A percentile compares a stretch with the other conserved stretches of the same genome.
phyloP scores from a whole-genome alignment of 2,113 vertebrate genomes.

The Nothoprocta perdicaria region DNA sequence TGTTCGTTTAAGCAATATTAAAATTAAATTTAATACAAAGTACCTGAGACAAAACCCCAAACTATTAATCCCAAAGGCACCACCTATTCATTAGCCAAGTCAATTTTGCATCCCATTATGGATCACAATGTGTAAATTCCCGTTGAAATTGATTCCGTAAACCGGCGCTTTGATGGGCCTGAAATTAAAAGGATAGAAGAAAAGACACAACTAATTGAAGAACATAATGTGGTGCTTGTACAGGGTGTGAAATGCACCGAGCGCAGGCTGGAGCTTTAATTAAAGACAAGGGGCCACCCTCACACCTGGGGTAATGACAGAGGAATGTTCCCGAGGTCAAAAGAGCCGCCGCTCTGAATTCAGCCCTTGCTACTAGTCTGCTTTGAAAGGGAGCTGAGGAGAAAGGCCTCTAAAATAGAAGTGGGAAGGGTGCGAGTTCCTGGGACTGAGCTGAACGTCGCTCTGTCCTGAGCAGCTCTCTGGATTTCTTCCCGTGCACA shows the following conservation, averaged over 20 bases:
- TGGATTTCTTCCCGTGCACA: background rate
- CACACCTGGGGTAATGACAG: constrained; percentile 12
- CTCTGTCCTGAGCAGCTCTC: background rate
- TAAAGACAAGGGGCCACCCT: constrained; percentile 71
- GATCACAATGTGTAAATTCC: constrained; percentile 80
- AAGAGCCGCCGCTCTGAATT: background rate
- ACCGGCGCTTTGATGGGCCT: constrained; percentile 76
- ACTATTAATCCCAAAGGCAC: constrained; percentile 80
- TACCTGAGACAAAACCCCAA: constrained; percentile 76
- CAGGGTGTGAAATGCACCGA: constrained; percentile 59
- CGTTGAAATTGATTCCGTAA: constrained; percentile 83
- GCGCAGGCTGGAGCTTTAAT: constrained; percentile 75
- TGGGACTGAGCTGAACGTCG: background rate
- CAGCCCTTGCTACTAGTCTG: constrained; percentile 17
- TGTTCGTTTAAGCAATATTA: constrained; percentile 70
- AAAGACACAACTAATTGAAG: constrained; percentile 73
- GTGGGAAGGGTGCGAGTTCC: background rate
- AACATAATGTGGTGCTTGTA: constrained; percentile 69
- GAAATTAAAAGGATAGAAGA: constrained; percentile 79
- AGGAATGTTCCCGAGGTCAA: constrained; percentile 46
- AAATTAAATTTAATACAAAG: constrained; percentile 78
- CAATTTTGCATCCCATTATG: constrained; percentile 82
- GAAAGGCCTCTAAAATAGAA: constrained; percentile 16
- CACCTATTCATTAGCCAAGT: constrained; percentile 81
- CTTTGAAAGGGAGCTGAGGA: constrained; percentile 12